Conservation (phyloP, 1,140 invertebrate genomes). For the Meloidogyne exigua region DNA sequence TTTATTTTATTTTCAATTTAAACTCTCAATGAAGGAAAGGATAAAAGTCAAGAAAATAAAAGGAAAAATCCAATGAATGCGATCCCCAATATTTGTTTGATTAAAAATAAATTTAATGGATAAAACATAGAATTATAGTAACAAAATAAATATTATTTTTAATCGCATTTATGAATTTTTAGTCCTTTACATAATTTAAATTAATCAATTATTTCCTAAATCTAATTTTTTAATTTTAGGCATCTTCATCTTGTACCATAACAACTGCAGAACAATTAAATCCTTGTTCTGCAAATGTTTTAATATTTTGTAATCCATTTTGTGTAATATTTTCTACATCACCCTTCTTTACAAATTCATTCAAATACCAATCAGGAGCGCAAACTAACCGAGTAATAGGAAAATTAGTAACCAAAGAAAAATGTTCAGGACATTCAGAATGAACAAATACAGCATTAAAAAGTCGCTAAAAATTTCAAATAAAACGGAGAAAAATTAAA, state of each 20-base stretch:
- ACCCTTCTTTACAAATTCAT: background rate
- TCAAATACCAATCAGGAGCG: conserved; percentile 21
- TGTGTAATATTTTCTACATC: background rate
- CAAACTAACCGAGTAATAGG: conserved; percentile 1
- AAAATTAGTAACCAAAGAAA: conserved; percentile 18
- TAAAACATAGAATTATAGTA: too few species aligned
- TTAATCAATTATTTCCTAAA: too few species aligned
- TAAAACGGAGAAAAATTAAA: background rate
- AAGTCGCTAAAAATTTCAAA: conserved; percentile 10
- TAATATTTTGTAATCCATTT: background rate
- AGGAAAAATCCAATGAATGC: background rate
- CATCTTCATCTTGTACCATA: conserved; percentile 20
- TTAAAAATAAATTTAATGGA: too few species aligned
- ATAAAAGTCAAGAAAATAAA: background rate
- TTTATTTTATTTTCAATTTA: background rate
- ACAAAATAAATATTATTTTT: too few species aligned
- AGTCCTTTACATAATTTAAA: background rate
- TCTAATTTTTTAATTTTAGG: background rate
- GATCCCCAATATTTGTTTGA: too few species aligned
- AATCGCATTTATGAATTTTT: background rate
- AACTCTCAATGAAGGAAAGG: background rate
- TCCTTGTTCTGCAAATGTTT: conserved; percentile 17
- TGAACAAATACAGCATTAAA: conserved; percentile 21
- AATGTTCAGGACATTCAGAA: conserved; percentile 22
- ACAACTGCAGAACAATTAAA: conserved; percentile 8